Evolutionary conservation across 2,888 invertebrate species (phyloP).

Genomic region (Dolomedes plantarius): DNA sequence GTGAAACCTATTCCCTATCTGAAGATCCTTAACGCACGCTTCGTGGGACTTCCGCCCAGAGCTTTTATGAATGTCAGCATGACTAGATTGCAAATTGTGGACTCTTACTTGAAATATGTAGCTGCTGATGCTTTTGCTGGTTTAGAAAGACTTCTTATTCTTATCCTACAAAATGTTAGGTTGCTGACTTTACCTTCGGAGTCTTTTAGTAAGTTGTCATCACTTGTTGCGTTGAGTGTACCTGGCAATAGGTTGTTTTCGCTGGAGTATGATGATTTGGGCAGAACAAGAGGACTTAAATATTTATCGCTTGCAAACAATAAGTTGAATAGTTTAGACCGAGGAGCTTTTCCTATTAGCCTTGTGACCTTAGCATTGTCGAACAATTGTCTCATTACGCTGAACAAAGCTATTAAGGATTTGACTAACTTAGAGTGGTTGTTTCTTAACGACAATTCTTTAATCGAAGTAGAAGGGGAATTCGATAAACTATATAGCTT

Average conservation of each 20-base stretch:
- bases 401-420: constrained; percentile 43
- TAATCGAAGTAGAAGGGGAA: constrained; percentile 50
- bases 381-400: constrained; percentile 79
- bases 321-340: constrained; percentile 82
- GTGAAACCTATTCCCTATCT: constrained; percentile 51
- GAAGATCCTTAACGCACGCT: constrained; percentile 36
- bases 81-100: constrained; percentile 45
- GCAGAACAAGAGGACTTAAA: constrained; percentile 23
- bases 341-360: constrained; percentile 82
- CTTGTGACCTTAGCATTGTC: constrained; percentile 85
- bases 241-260: constrained; percentile 31
- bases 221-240: constrained; percentile 37
- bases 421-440: constrained; percentile 55
- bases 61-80: constrained; percentile 54
- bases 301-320: constrained; percentile 81
- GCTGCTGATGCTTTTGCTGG: constrained; percentile 54
- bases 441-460: constrained; percentile 48
- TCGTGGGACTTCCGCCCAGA: constrained; percentile 40
- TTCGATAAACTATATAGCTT: constrained; percentile 49
- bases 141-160: constrained; percentile 31
- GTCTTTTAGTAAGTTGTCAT: constrained; percentile 33
- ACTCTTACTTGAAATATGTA: constrained; percentile 38
- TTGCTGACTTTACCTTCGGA: constrained; percentile 40
- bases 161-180: constrained; percentile 47
- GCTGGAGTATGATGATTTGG: constrained; percentile 18